Conservation (phyloP, 92 coral and sea anemone species). For the Virgularia gustaviana region DNA sequence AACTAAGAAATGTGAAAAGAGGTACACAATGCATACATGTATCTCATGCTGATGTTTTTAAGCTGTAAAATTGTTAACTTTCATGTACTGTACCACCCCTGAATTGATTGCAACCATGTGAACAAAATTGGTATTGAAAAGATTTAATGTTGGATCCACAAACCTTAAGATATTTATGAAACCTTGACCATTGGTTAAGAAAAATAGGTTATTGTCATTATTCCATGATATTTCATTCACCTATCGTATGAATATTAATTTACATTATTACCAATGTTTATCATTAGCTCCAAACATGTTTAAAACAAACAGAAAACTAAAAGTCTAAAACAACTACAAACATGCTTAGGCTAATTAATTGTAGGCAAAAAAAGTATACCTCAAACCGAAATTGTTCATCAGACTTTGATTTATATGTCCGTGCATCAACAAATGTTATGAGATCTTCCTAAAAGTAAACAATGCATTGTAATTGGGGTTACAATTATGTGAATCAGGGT, state of each 20-base stretch:
- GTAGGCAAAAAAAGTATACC: too few species aligned
- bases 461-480: too few species aligned
- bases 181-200: constrained; percentile 97
- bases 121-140: background rate
- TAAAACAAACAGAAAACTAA: background rate
- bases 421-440: constrained; percentile 92
- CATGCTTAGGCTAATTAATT: too few species aligned
- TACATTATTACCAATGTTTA: background rate
- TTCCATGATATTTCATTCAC: constrained; percentile 99
- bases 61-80: too few species aligned
- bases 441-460: constrained; percentile 74
- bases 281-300: background rate
- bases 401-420: constrained; percentile 81
- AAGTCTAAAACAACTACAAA: background rate
- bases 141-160: background rate
- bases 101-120: background rate
- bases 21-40: too few species aligned
- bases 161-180: constrained; percentile 95
- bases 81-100: background rate
- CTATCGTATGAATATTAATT: constrained; percentile 44
- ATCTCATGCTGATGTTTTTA: too few species aligned
- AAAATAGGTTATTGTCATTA: constrained; percentile 84
- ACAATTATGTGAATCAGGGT: too few species aligned
- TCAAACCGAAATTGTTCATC: constrained; percentile 99
- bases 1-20: constrained; percentile 40